Evolutionary conservation across 2,797 vertebrate species (phyloP), one percentile per base, ranked within the genome.

Genomic region (Toxotes lorentzi): DNA sequence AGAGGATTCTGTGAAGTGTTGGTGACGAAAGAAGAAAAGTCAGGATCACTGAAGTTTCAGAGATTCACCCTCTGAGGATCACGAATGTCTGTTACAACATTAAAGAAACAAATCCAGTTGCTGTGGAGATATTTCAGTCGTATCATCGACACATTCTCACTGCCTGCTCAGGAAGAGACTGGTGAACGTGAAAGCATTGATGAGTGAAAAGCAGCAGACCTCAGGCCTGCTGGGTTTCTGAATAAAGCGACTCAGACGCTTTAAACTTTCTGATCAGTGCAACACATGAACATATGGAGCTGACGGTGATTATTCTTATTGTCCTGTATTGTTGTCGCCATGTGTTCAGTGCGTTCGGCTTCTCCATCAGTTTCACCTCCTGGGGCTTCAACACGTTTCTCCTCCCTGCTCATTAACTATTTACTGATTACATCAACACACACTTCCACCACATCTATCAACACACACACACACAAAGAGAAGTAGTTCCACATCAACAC

Each of bases 381-480:
- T 0, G 71, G 0, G 32, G 77, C 53, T 60, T 45, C 79, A 38
- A 41, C 73, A 43, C 17, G 17, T 62, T n/a, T 23, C 73, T 56
- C 58, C 80, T 59, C 72, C 63, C 12, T 6, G 23, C 67, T 86
- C 81, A 89, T 89, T 60, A 86, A 89, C 69, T 81, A 86, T 86
- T 88, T 89, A 88, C 83, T 71, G 76, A 60, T 47, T 13, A 79
- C 75, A 77, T 81, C 78, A 71, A 59, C 63, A 24, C 73, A 59
- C 60, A 53, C 41, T 53, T 71, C 76, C 72, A 48, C 8, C 61
- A 9, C 76, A 79, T 47, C 32, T 47, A 51, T 47, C 40, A 27
- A 60, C 63, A 67, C 40, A 73, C 10, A 43, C 38, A 53, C 47
- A 53, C 34, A 43, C 30, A 50, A 38, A 30, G 7, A 56, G 7